Conservation (phyloP, 2,888 invertebrate species). For the Noctua fimbriata region DNA sequence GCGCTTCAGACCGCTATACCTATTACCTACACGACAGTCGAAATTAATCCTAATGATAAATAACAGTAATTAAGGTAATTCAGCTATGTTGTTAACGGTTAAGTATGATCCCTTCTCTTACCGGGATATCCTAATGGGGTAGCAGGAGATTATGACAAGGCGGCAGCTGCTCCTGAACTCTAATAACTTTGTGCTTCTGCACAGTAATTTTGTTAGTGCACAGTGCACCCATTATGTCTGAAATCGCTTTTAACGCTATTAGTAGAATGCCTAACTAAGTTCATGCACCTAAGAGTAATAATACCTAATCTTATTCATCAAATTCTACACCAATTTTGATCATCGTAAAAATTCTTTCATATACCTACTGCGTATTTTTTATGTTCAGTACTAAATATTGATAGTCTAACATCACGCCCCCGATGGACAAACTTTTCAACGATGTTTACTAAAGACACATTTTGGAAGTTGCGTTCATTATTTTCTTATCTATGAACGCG, state of each 20-base stretch:
- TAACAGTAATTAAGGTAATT: slow-evolving; percentile 47
- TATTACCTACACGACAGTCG: background rate
- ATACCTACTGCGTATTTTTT: background rate
- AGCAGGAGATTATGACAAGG: slow-evolving; percentile 43
- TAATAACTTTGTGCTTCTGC: slow-evolving; percentile 35
- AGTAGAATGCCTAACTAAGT: slow-evolving; percentile 5
- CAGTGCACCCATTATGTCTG: slow-evolving; percentile 14
- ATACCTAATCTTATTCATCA: background rate
- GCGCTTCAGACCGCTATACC: background rate
- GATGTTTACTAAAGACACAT: slow-evolving; percentile 42
- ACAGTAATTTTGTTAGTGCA: slow-evolving; percentile 35
- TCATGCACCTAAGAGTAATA: background rate
- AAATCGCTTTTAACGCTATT: slow-evolving; percentile 23
- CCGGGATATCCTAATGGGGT: slow-evolving; percentile 30
- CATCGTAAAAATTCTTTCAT: background rate
- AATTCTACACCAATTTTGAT: background rate
- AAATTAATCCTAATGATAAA: slow-evolving; percentile 44
- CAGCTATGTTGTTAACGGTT: slow-evolving; percentile 10
- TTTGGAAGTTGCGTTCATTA: slow-evolving; percentile 43
- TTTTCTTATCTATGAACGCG: slow-evolving; percentile 50
- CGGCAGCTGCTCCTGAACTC: slow-evolving; percentile 20
- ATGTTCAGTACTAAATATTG: slow-evolving; percentile 26
- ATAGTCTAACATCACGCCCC: slow-evolving; percentile 8
- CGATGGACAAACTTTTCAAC: slow-evolving; percentile 43
- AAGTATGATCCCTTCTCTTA: slow-evolving; percentile 43